Evolutionary conservation across 2,797 vertebrate species (phyloP), one percentile per base, ranked within the genome.

Genomic region (Propithecus deckenii): DNA sequence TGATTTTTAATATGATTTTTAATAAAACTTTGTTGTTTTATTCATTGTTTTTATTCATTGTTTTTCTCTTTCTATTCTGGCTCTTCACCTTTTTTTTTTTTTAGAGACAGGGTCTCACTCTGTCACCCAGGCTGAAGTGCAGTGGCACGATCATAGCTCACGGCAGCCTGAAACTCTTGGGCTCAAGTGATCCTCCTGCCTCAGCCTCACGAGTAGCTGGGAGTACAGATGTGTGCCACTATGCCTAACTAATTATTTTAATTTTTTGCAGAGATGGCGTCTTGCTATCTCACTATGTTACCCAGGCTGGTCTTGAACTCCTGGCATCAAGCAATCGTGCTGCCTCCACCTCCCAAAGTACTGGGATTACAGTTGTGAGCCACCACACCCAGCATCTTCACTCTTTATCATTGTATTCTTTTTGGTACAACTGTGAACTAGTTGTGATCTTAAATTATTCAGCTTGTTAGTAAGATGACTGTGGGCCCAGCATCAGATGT

Each of bases 1-100:
- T 89, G 32, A 10, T 61, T 93, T 96, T 80, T 79, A 91, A 65
- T 65, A 55, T 4, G 80, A 8, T 43, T 89, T 91, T 87, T 86
- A 92, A 23, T 63, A 78, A 89, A 71, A 76, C 8, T 38, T 95
- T 69, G 65, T 85, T 12, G 13, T 94, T 35, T 35, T 35, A 14
- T 80, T 75, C 17, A n/a, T 32, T 35, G 15, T 50, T 35, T 88
- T 67, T 80, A 14, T 80, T 75, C 17, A n/a, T 32, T 35, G 15
- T 50, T 35, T 88, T 67, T 80, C 18, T 71, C 23, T 52, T 86
- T 87, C 0, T 28, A 20, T 59, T 84, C 25, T 41, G 55, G 10
- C 14, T 38, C n/a, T 79, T 79, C 76, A 38, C 4, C 57, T 79
- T 79, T 69, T 20, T 8, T 65, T 8, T 65, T 65, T 65, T n/a